A percentile compares a stretch with the other conserved stretches of the same genome.
Evolutionary conservation across 2,888 invertebrate species (phyloP).

Genomic region (Gari tellinella): DNA sequence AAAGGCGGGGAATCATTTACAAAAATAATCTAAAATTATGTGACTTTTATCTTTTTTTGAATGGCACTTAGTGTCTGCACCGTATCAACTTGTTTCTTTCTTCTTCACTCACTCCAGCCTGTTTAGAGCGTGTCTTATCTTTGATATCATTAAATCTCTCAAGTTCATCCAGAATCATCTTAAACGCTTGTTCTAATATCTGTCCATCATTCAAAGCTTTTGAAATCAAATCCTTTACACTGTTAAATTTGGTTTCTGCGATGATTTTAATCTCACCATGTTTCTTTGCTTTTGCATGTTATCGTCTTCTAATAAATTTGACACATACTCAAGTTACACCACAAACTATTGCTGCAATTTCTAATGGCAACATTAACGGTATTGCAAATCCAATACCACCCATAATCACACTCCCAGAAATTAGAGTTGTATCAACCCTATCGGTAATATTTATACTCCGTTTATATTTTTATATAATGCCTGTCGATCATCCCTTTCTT

Average conservation of each 20-base stretch:
- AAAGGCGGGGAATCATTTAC: conserved; percentile 7
- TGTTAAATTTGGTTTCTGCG: conserved; percentile 25
- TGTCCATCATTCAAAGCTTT: conserved; percentile 30
- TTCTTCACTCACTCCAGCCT: conserved; percentile 9
- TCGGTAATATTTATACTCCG: too few species aligned
- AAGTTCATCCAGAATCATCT: conserved; percentile 16
- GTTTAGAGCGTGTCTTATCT: conserved; percentile 20
- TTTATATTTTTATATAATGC: too few species aligned
- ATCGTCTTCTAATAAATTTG: conserved; percentile 17
- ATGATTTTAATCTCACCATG: conserved; percentile 26
- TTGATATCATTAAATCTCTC: conserved; percentile 18
- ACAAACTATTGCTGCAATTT: too few species aligned
- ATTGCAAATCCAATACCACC: too few species aligned
- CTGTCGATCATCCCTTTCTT: conserved; percentile 26
- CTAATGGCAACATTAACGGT: too few species aligned
- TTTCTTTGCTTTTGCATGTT: conserved; percentile 22
- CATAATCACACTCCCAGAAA: too few species aligned
- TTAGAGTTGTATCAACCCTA: too few species aligned
- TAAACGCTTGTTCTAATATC: too few species aligned
- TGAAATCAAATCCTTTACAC: conserved; percentile 32
- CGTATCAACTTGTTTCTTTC: conserved; percentile 15
- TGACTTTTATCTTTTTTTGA: too few species aligned
- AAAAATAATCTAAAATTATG: not conserved
- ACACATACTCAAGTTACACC: conserved; percentile 18
- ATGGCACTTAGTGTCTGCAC: too few species aligned